Evolutionary conservation across 2,888 invertebrate species (phyloP), one percentile per base, ranked within the genome.

Genomic region (Eupithecia inturbata): DNA sequence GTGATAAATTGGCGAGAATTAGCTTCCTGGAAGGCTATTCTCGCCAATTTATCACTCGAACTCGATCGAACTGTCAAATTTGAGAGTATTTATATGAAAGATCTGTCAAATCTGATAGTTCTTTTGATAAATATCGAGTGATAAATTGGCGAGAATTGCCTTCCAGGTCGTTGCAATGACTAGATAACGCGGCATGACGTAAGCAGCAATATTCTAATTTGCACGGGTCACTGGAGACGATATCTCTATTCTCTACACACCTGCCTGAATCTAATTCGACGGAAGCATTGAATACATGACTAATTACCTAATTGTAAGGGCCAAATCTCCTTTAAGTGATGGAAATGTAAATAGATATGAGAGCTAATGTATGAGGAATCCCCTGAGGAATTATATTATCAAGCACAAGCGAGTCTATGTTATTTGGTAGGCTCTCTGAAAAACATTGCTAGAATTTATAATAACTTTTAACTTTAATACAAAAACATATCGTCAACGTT

Each of bases 211-310:
- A 82, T 79, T 82, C 80, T 80, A 84, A 86, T 86, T 84, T 77
- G 78, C 74, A 70, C 84, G 82, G 87, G 80, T 86, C 85, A 85
- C 74, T 72, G 84, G 81, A 82, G 82, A 82, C 79, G 71, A 83
- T 82, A 84, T 83, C 83, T 85, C 79, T 80, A 45, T 71, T 83
- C 83, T 85, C 79, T 80, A 45, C 71, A 81, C 81, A 83, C 80
- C 75, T 82, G 80, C 83, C 82, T 81, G 83, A 85, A 84, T 85
- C 80, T 81, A 81, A 86, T 82, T 79, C 82, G 83, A 86, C 82
- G 45, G 60, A 82, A 81, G 79, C 79, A 77, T 62, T 67, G 78
- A 77, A 80, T 82, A 81, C 71, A 53, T 71, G 63, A 39, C 68
- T 64, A 64, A 64, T 72, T 45, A 67, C 16, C 57, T 45, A 64